A percentile compares a stretch with the other conserved stretches of the same genome.
Conservation (phyloP, 2,888 invertebrate species). For the Drosophila cognata region DNA sequence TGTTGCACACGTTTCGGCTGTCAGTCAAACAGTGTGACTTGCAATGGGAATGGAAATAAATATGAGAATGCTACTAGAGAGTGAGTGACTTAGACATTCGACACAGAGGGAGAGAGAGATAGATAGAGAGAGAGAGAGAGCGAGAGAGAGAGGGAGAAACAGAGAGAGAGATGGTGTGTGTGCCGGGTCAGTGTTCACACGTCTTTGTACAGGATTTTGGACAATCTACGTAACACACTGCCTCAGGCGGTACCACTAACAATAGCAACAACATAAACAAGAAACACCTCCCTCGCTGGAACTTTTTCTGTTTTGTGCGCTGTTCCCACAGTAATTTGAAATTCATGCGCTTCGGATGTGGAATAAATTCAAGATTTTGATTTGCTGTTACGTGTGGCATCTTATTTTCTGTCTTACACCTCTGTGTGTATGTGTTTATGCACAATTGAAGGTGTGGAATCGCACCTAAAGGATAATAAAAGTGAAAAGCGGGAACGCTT, state of each 20-base stretch:
- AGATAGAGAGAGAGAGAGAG: neutral
- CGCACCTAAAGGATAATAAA: conserved; percentile 78
- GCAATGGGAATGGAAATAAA: conserved; percentile 56
- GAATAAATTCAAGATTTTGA: conserved; percentile 82
- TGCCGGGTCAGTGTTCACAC: conserved; percentile 62
- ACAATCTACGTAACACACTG: conserved; percentile 41
- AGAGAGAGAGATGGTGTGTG: conserved; percentile 5
- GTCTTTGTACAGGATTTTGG: conserved; percentile 54
- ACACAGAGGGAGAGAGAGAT: neutral
- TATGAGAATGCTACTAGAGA: conserved; percentile 37
- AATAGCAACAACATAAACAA: neutral
- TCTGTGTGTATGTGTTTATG: conserved; percentile 16
- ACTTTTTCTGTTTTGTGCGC: conserved; percentile 37
- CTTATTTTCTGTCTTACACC: conserved; percentile 34
- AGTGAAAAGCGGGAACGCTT: conserved; percentile 63
- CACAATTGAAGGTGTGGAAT: conserved; percentile 76
- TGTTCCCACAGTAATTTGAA: conserved; percentile 81
- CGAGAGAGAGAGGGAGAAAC: neutral
- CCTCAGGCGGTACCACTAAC: neutral
- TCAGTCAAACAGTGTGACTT: conserved; percentile 54
- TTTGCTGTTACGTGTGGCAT: conserved; percentile 76
- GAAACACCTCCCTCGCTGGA: conserved; percentile 2
- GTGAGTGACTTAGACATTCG: conserved; percentile 2
- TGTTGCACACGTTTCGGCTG: conserved; percentile 73
- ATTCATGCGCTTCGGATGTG: conserved; percentile 82